These are phyloP conservation scores for Baronia brevicornis DNA, from an alignment of 2,888 invertebrate species.

Conservation along the genomic window DNA sequence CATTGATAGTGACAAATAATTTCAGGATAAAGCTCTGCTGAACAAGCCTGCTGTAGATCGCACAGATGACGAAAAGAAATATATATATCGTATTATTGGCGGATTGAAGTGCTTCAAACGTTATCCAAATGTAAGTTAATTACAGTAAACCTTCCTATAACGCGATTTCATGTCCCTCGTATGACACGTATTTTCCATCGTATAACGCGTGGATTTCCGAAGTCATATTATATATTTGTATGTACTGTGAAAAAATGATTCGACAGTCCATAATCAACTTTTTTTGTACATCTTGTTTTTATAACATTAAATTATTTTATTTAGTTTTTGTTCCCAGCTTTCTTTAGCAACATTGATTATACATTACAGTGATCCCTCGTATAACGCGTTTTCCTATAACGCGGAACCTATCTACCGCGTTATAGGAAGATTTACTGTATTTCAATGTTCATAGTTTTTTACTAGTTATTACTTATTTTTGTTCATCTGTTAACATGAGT, in stretches of 20 bases:
- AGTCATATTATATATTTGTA: not conserved
- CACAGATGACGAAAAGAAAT: constrained; percentile 76
- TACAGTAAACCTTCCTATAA: no score
- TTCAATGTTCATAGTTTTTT: not conserved
- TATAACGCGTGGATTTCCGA: not conserved
- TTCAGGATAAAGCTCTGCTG: constrained; percentile 77
- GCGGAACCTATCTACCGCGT: no score
- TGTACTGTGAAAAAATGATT: no score
- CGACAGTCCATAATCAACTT: no score
- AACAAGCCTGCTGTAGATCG: constrained; percentile 71
- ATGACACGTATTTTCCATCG: no score
- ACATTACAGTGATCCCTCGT: no score
- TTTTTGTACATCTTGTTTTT: no score
- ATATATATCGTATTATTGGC: constrained; percentile 74
- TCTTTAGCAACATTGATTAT: no score
- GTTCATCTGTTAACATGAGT: not conserved
- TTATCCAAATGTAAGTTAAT: constrained; percentile 71
- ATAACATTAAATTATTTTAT: no score
- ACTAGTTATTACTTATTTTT: not conserved
- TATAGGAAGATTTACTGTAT: constrained; percentile 2
- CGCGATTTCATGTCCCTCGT: no score
- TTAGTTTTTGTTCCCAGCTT: no score
- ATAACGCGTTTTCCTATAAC: no score
- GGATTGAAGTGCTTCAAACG: constrained; percentile 77
- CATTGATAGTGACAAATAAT: constrained; percentile 7